Conservation (phyloP, 2,113 vertebrate genomes). For the Hemichromis elongatus region DNA sequence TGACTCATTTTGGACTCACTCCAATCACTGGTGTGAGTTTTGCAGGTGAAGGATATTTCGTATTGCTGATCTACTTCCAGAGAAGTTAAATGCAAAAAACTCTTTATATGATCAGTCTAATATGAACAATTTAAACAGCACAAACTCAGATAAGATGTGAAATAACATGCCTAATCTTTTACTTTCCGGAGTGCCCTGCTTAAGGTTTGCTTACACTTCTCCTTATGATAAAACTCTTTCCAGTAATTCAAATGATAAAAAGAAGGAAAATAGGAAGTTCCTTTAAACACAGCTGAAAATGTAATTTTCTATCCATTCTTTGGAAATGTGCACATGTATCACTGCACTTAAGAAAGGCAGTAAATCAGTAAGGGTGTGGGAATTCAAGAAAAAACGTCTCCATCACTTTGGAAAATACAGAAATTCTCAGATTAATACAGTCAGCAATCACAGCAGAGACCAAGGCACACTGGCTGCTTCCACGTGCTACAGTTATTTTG, state of each 20-base stretch:
- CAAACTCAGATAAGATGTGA: background rate
- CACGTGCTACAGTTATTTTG: too few relatives aligned
- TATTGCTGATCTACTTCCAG: background rate
- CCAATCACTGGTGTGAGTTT: background rate
- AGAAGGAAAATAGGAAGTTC: background rate
- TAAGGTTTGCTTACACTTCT: background rate
- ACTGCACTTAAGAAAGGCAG: background rate
- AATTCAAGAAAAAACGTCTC: background rate
- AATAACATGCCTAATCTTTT: background rate
- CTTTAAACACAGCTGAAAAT: background rate
- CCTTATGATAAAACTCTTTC: background rate
- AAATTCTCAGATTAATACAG: too few relatives aligned
- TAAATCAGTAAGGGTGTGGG: background rate
- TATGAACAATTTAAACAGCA: background rate
- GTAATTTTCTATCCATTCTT: background rate
- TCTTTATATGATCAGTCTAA: background rate
- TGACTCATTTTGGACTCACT: background rate
- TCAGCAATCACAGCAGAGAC: too few relatives aligned
- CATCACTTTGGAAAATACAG: rapidly evolving
- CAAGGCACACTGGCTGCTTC: too few relatives aligned
- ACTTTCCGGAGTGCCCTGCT: background rate
- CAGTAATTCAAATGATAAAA: background rate
- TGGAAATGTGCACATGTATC: background rate
- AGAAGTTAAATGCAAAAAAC: rapidly evolving
- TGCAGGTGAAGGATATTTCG: background rate